Percentiles rank a stretch among this genome's conserved stretches.
phyloP scores from a whole-genome alignment of 2,888 invertebrate genomes.

The Leucophora obtusa region DNA sequence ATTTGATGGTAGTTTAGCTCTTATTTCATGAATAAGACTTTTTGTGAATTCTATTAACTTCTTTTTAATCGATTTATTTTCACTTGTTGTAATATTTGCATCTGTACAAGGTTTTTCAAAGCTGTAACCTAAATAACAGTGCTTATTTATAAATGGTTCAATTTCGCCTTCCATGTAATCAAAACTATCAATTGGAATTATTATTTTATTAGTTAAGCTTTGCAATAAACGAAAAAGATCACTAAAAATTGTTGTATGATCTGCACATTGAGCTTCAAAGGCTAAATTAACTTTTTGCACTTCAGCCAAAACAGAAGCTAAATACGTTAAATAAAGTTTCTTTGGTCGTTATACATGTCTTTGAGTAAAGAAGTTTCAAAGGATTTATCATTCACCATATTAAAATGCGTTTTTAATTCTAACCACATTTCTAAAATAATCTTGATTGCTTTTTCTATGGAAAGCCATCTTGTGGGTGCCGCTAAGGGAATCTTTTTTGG shows the following conservation, averaged over 20 bases:
- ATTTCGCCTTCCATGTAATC: conserved; percentile 29
- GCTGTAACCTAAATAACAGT: conserved; percentile 18
- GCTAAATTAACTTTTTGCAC: conserved; percentile 22
- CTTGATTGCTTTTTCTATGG: conserved; percentile 15
- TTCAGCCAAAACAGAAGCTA: conserved; percentile 14
- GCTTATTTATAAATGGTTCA: conserved; percentile 5
- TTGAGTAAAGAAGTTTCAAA: background rate
- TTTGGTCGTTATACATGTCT: conserved; percentile 1
- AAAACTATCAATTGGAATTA: too few species aligned
- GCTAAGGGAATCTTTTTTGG: conserved; percentile 11
- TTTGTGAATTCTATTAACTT: too few species aligned
- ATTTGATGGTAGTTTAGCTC: conserved; percentile 9
- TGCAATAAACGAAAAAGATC: conserved; percentile 13
- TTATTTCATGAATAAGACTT: conserved; percentile 4
- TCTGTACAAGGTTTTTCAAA: conserved; percentile 29
- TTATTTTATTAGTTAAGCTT: conserved; percentile 13
- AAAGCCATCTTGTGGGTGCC: conserved; percentile 7
- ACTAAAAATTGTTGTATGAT: conserved; percentile 6
- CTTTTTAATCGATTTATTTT: conserved; percentile 5
- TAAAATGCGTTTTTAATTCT: conserved; percentile 13
- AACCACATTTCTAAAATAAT: conserved; percentile 2
- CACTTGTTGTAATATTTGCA: background rate
- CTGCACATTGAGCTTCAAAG: conserved; percentile 16
- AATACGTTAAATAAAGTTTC: conserved; percentile 23
- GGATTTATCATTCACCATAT: background rate